A percentile compares a stretch with the other conserved stretches of the same genome.
Evolutionary conservation across 2,113 vertebrate species (phyloP).

Genomic region (Paramisgurnus dabryanus): DNA sequence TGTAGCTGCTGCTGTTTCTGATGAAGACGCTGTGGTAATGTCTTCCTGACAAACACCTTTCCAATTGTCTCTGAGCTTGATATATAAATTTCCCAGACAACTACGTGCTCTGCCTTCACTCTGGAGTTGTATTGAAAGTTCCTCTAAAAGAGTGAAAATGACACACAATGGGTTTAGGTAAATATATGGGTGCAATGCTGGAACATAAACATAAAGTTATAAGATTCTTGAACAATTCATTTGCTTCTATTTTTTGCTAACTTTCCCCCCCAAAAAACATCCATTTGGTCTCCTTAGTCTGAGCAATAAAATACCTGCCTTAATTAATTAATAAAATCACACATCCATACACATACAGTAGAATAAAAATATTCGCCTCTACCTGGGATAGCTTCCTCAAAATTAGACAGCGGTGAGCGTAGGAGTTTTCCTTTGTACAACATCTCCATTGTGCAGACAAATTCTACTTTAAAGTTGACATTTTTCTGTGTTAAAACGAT

Average conservation of each 20-base stretch:
- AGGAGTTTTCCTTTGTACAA: conserved; percentile 24
- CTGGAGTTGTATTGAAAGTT: conserved; percentile 21
- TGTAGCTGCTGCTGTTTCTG: neutral
- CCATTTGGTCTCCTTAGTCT: no score
- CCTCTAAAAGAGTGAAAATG: conserved; percentile 24
- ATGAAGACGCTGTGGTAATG: neutral
- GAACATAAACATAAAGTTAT: no score
- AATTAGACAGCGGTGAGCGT: conserved; percentile 16
- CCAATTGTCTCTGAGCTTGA: conserved; percentile 30
- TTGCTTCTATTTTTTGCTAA: no score
- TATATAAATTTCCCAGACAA: conserved; percentile 29
- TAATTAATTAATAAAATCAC: neutral
- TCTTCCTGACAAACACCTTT: conserved; percentile 23
- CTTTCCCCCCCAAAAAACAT: no score
- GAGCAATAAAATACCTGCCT: no score
- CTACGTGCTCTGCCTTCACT: neutral
- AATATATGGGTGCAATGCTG: neutral
- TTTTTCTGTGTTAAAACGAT: neutral
- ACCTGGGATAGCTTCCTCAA: conserved; percentile 34
- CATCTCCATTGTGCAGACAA: conserved; percentile 36
- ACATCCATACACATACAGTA: neutral
- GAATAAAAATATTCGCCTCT: neutral
- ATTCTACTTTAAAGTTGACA: neutral
- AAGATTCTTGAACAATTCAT: no score
- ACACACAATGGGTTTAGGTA: neutral